Base-by-base conservation (phyloP, 2,797 vertebrate genomes). In the Bradypodion ventrale region DNA sequence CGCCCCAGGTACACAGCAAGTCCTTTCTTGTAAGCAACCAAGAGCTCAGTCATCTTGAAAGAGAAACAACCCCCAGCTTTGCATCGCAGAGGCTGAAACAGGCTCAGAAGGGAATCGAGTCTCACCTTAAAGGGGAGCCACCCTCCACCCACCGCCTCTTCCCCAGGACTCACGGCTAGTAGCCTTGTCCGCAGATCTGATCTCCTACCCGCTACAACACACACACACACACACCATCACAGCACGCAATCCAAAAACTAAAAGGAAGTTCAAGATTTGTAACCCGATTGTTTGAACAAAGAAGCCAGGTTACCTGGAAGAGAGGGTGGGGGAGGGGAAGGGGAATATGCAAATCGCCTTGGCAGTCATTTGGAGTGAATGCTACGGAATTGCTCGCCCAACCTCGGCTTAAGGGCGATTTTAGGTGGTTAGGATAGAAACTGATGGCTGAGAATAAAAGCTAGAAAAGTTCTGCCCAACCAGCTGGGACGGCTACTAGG, bases 321-420 rank as follows among this genome's bases (percentile, higher is more conserved):
- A 73, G 52, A 2, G 44, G 44, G 75, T 12, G 6, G 46, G 27
- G 7, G n/a, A 40, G 46, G 37, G n/a, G 68, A 56, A 56, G 27
- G 32, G 68, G 70, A 44, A 5, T 82, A 78, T 82, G 83, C 79
- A 82, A 85, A 84, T 82, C 78, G 49, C 16, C 65, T 73, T 37
- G 56, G 75, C 66, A n/a, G 59, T 84, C 79, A 73, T 78, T 78
- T 81, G 75, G 74, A 78, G 59, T 66, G 65, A 82, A 46, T 77
- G 65, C 46, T 87, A n/a, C 82, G 52, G 27, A 35, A 77, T 66
- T 46, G 44, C 73, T 81, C 73, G 72, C 56, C n/a, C 78, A 88
- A 90, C 81, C 86, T 92, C 91, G 63, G 84, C 93, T 94, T 88
- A 91, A 93, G 93, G 92, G 86, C 89, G 86, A 93, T 90, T 90